phyloP scores from a whole-genome alignment of 2,888 invertebrate genomes.

The Tenthredo amoena region DNA sequence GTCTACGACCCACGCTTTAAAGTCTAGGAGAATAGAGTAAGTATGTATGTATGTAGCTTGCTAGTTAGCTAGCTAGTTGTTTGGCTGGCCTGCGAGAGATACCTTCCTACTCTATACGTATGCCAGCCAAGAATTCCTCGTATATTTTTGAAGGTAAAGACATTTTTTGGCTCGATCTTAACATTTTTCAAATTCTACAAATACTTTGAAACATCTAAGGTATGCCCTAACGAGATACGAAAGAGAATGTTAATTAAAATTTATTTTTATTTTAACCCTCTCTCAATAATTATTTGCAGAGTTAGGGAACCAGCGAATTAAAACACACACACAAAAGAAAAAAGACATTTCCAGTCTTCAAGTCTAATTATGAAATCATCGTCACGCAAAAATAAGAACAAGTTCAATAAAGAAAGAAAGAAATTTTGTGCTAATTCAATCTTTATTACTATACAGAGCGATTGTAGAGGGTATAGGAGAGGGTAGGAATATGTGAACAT shows the following conservation, averaged over 20 bases:
- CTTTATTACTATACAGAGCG: background rate
- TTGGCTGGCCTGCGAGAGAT: slow-evolving; percentile 4
- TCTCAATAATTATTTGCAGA: slow-evolving; percentile 1
- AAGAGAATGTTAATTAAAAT: slow-evolving; percentile 75
- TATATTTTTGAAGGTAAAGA: slow-evolving; percentile 65
- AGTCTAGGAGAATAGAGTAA: background rate
- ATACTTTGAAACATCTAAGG: slow-evolving; percentile 50
- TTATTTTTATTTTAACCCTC: slow-evolving; percentile 64
- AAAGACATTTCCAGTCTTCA: background rate
- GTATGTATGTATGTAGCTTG: background rate
- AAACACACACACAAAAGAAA: background rate
- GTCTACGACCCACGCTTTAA: slow-evolving; percentile 1
- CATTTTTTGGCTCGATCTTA: slow-evolving; percentile 68
- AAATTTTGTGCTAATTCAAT: background rate
- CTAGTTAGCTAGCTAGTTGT: background rate
- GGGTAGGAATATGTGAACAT: background rate
- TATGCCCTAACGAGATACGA: slow-evolving; percentile 65
- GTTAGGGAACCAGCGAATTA: background rate
- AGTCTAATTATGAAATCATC: background rate
- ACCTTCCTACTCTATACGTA: background rate
- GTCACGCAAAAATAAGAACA: background rate
- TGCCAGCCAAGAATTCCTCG: slow-evolving; percentile 66
- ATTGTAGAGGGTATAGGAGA: background rate
- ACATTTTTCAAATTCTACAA: slow-evolving; percentile 68
- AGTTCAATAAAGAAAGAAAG: background rate